phyloP scores from a whole-genome alignment of 1,140 invertebrate genomes.

The Drosophila pseudoobscura region DNA sequence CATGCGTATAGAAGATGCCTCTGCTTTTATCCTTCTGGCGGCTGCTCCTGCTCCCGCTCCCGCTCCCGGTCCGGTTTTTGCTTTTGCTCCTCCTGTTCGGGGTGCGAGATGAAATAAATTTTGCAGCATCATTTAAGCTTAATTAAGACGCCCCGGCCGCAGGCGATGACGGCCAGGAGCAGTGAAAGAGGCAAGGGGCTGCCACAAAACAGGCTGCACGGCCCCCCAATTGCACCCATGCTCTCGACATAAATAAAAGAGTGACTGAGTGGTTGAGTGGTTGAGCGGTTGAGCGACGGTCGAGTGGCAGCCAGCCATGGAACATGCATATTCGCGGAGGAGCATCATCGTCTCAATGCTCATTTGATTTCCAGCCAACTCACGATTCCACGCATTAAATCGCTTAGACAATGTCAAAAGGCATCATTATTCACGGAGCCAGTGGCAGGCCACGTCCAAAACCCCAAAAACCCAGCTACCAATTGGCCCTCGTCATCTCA shows the following conservation, averaged over 20 bases:
- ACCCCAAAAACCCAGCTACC: constrained; percentile 1
- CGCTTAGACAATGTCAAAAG: constrained; percentile 80
- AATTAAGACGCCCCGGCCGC: constrained; percentile 74
- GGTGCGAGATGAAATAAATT: constrained; percentile 81
- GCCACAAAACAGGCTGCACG: constrained; percentile 44
- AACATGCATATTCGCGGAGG: constrained; percentile 58
- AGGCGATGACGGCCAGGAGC: constrained; percentile 50
- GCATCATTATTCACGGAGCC: constrained; percentile 70
- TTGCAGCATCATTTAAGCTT: constrained; percentile 82
- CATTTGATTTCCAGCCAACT: constrained; percentile 74
- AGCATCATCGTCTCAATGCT: constrained; percentile 37
- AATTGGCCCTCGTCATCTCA: constrained; percentile 50
- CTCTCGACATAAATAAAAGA: constrained; percentile 75
- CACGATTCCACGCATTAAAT: constrained; percentile 77
- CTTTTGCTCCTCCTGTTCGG: too few relatives aligned
- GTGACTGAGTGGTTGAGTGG: constrained; percentile 59
- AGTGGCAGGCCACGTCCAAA: constrained; percentile 21
- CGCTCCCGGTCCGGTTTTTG: too few relatives aligned
- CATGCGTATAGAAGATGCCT: constrained; percentile 68
- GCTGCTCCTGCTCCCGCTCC: constrained; percentile 10
- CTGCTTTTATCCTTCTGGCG: constrained; percentile 16
- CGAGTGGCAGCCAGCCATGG: constrained; percentile 11
- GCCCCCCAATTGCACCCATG: constrained; percentile 52
- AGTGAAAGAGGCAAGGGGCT: constrained; percentile 13
- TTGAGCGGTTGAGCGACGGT: constrained; percentile 47